Evolutionary conservation across 1,140 invertebrate genomes (phyloP), one percentile per base, ranked within the genome.

Genomic region (Diprion similis): DNA sequence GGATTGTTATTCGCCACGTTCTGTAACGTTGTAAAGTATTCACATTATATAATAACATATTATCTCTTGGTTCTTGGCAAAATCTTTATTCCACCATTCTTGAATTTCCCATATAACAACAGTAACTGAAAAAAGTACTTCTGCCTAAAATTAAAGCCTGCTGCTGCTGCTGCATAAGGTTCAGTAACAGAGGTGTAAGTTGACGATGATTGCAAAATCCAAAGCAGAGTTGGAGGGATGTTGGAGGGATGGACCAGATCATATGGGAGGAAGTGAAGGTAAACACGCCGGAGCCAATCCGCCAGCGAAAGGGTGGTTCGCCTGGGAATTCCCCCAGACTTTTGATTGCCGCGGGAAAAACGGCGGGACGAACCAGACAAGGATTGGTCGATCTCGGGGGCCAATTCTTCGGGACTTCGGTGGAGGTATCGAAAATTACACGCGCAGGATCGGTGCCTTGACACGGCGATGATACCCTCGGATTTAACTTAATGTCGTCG

Each of bases 1-100:
- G 11, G 51, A 59, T 59, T 59, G 51, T 59, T 59, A 59, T 59
- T 59, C 51, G 51, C 9, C n/a, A 59, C 51, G 51, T 59, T 59
- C 51, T 59, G 51, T 59, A 59, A 4, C n/a, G n/a, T 59, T 59
- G 51, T 59, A 59, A 59, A 17, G 51, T 59, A 59, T 9, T 59
- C n/a, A 17, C 51, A 59, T 59, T 15, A 59, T 59, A 59, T 59
- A 59, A 59, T 59, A 59, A 59, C 51, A 9, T 37, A 37, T 59
- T 15, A 59, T 59, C 51, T 59, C 51, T 59, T 59, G 51, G n/a
- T 59, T 59, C 51, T 59, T 59, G 51, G 51, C 51, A 59, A 59
- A 59, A 59, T 17, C 51, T 59, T 17, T 59, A 59, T 17, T 17
- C 9, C 11, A 59, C n/a, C n/a, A 59, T 59, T 59, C 51, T 17